Conservation (phyloP, 1,140 invertebrate genomes). For the Ceratosolen fusciceps region DNA sequence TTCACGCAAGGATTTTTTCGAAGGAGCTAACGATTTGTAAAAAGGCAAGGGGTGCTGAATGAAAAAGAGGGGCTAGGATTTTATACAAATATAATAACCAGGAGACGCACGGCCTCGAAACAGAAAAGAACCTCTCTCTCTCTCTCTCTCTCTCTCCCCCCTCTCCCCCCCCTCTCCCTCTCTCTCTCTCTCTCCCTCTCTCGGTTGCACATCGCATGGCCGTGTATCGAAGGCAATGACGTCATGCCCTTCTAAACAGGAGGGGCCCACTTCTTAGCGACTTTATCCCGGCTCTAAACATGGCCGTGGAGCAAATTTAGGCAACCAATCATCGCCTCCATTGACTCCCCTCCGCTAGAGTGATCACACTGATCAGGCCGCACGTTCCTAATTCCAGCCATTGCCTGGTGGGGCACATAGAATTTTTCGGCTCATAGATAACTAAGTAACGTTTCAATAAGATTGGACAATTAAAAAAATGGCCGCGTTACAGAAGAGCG, state of each 20-base stretch:
- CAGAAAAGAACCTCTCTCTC: constrained; percentile 42
- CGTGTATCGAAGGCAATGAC: constrained; percentile 55
- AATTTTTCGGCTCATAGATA: constrained; percentile 50
- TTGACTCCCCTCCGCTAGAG: not conserved
- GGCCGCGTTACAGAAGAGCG: not conserved
- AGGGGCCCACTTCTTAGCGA: constrained; percentile 61
- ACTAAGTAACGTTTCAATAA: constrained; percentile 9
- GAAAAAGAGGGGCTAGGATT: not conserved
- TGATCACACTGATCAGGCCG: constrained; percentile 54
- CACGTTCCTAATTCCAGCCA: constrained; percentile 30
- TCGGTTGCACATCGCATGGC: constrained; percentile 44
- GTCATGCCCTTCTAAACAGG: constrained; percentile 72
- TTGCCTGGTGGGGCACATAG: constrained; percentile 3
- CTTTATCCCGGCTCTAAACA: constrained; percentile 59
- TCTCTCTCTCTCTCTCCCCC: constrained; percentile 4
- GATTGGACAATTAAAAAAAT: constrained; percentile 46
- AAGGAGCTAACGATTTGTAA: not conserved
- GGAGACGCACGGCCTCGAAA: constrained; percentile 46
- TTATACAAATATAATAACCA: constrained; percentile 16
- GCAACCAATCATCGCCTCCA: constrained; percentile 61
- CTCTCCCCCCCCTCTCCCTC: constrained; percentile 29
- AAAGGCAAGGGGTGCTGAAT: not conserved
- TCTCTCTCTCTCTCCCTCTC: not conserved
- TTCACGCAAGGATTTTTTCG: constrained; percentile 14
- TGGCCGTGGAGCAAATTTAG: constrained; percentile 67